These are phyloP conservation scores for Psilanteris sp. DNA, from an alignment of 1,140 invertebrate species.

Conservation along the genomic window DNA sequence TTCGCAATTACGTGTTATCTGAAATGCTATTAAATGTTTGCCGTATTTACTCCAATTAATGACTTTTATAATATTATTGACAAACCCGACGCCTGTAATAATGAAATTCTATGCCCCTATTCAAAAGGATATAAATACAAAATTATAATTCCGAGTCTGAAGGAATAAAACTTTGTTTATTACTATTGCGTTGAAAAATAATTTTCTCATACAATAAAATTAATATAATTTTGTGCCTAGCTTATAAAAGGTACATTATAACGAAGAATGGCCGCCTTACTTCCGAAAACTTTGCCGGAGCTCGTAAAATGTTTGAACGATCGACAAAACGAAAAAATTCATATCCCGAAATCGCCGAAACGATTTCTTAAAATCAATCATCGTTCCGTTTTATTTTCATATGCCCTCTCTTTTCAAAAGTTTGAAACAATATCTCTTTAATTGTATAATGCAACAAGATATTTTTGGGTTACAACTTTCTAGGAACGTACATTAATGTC, in stretches of 20 bases:
- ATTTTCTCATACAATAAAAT: neutral
- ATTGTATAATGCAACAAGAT: constrained; percentile 57
- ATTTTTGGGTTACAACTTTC: constrained; percentile 39
- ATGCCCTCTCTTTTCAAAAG: constrained; percentile 5
- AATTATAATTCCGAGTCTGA: too few species aligned
- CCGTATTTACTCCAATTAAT: too few species aligned
- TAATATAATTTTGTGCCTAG: neutral
- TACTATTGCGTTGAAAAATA: neutral
- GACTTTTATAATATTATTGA: too few species aligned
- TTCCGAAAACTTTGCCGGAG: constrained; percentile 52
- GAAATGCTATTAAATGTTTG: too few species aligned
- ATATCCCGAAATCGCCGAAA: constrained; percentile 60
- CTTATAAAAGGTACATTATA: constrained; percentile 6
- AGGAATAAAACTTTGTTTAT: too few species aligned
- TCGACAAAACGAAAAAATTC: constrained; percentile 53
- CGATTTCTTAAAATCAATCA: constrained; percentile 65
- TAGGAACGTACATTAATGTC: constrained; percentile 44
- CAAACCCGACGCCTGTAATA: too few species aligned
- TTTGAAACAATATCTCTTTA: constrained; percentile 53
- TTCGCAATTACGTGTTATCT: too few species aligned
- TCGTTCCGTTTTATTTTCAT: constrained; percentile 53
- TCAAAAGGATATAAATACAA: too few species aligned
- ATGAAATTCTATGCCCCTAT: too few species aligned
- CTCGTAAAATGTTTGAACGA: constrained; percentile 62
- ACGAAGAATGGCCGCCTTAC: constrained; percentile 13